Evolutionary conservation across 2,797 vertebrate species (phyloP).

Genomic region (Zenarchopterus dispar): DNA sequence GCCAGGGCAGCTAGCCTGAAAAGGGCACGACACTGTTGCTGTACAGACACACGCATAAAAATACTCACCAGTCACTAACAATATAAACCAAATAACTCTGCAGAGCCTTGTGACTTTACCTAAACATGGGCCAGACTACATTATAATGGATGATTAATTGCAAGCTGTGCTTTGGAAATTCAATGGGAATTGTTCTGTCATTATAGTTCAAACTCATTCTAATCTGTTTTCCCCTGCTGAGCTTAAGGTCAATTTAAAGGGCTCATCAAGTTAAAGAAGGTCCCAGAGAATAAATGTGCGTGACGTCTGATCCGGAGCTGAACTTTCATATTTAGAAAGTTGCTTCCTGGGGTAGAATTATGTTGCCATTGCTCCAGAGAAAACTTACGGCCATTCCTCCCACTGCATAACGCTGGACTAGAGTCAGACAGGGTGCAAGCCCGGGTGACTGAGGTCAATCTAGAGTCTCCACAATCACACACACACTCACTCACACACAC

Average conservation of each 20-base stretch:
- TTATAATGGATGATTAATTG: slow-evolving; percentile 48
- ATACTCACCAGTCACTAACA: slow-evolving; percentile 53
- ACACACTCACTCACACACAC: slow-evolving; percentile 11
- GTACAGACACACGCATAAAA: slow-evolving; percentile 54
- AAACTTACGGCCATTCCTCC: slow-evolving; percentile 60
- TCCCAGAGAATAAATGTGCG: slow-evolving; percentile 30
- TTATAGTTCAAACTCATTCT: slow-evolving; percentile 40
- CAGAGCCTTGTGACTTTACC: slow-evolving; percentile 51
- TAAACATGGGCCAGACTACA: slow-evolving; percentile 24
- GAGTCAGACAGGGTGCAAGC: slow-evolving; percentile 59
- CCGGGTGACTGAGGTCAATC: slow-evolving; percentile 60
- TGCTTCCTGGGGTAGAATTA: slow-evolving; percentile 59
- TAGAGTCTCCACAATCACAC: slow-evolving; percentile 20
- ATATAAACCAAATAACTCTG: slow-evolving; percentile 33
- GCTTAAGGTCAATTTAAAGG: slow-evolving; percentile 52
- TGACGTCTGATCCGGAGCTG: slow-evolving; percentile 28
- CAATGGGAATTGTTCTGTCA: slow-evolving; percentile 64
- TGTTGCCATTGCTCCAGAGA: slow-evolving; percentile 53
- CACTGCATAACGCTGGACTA: slow-evolving; percentile 42
- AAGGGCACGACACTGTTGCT: slow-evolving; percentile 45
- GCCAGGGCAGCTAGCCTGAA: slow-evolving; percentile 37
- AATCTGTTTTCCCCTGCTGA: slow-evolving; percentile 41
- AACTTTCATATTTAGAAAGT: slow-evolving; percentile 63
- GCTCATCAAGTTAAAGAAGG: slow-evolving; percentile 31
- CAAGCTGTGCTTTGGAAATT: slow-evolving; percentile 44